Evolutionary conservation across 2,888 invertebrate species (phyloP).

Genomic region (Adela reaumurella): DNA sequence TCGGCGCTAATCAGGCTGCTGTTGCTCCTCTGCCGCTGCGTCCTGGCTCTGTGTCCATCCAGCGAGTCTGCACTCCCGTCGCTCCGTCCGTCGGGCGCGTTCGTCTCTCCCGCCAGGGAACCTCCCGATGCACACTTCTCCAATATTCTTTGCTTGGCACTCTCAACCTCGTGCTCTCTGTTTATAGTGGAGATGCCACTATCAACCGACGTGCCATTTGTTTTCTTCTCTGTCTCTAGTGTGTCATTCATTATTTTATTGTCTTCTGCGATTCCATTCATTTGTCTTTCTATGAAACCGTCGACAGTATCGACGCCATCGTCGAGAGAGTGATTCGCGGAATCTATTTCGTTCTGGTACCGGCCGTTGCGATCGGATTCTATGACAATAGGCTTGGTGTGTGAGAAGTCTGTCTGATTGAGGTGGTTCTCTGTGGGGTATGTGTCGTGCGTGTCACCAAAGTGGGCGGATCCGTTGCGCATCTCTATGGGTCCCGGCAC

Average conservation of each 20-base stretch:
- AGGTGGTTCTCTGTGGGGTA: constrained; percentile 46
- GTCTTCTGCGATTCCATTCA: too few species aligned
- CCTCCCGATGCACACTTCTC: constrained; percentile 34
- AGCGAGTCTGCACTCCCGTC: neutral
- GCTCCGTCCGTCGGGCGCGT: neutral
- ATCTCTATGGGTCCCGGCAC: constrained; percentile 41
- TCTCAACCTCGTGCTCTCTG: constrained; percentile 9
- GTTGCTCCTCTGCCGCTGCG: too few species aligned
- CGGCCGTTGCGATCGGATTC: constrained; percentile 34
- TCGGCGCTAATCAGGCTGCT: neutral
- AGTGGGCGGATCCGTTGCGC: constrained; percentile 26
- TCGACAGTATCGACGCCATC: constrained; percentile 43
- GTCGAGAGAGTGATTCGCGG: constrained; percentile 44
- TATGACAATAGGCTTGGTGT: constrained; percentile 44
- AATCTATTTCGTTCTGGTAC: constrained; percentile 31
- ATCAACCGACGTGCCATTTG: constrained; percentile 40
- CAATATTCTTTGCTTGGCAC: constrained; percentile 17
- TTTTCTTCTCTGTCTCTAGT: constrained; percentile 25
- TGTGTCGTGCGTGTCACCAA: constrained; percentile 37
- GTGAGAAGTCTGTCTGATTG: constrained; percentile 46
- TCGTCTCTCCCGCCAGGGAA: constrained; percentile 32
- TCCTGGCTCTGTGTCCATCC: too few species aligned
- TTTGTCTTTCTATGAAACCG: constrained; percentile 19
- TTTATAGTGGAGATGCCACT: constrained; percentile 42
- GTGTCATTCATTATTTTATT: constrained; percentile 19